Evolutionary conservation across 1,140 invertebrate species (phyloP).

Genomic region (Zaprionus capensis): DNA sequence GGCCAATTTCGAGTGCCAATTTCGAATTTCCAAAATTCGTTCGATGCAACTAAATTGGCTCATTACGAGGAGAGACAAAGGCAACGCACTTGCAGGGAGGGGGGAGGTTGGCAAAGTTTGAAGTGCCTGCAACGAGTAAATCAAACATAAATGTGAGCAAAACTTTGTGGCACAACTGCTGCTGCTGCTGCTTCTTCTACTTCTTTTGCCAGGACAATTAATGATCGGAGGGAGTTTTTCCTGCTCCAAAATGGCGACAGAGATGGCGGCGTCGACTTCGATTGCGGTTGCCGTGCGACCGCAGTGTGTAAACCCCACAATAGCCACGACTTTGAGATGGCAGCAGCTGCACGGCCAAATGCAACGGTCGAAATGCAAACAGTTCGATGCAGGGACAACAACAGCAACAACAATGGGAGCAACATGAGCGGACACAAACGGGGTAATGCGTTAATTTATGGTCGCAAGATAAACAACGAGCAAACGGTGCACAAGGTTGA

Average conservation of each 20-base stretch:
- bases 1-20: slow-evolving; percentile 49
- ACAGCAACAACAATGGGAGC: slow-evolving; percentile 21
- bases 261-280: slow-evolving; percentile 47
- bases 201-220: slow-evolving; percentile 56
- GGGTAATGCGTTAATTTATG: slow-evolving; percentile 79
- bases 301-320: slow-evolving; percentile 73
- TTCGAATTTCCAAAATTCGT: slow-evolving; percentile 24
- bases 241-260: background rate
- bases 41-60: slow-evolving; percentile 80
- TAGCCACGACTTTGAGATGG: slow-evolving; percentile 57
- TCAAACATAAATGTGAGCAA: slow-evolving; percentile 45
- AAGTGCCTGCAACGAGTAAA: slow-evolving; percentile 42
- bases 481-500: slow-evolving; percentile 5
- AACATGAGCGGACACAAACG: slow-evolving; percentile 1
- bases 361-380: slow-evolving; percentile 77
- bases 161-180: slow-evolving; percentile 25
- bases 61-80: slow-evolving; percentile 73
- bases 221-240: slow-evolving; percentile 47
- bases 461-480: slow-evolving; percentile 74
- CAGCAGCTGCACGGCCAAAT: slow-evolving; percentile 75
- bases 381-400: slow-evolving; percentile 70
- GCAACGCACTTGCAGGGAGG: background rate
- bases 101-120: slow-evolving; percentile 26
- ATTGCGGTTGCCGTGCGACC: slow-evolving; percentile 64
- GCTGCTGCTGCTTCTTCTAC: background rate